These are phyloP conservation scores for Maconellicoccus hirsutus DNA, from an alignment of 1,140 invertebrate species.

Conservation along the genomic window DNA sequence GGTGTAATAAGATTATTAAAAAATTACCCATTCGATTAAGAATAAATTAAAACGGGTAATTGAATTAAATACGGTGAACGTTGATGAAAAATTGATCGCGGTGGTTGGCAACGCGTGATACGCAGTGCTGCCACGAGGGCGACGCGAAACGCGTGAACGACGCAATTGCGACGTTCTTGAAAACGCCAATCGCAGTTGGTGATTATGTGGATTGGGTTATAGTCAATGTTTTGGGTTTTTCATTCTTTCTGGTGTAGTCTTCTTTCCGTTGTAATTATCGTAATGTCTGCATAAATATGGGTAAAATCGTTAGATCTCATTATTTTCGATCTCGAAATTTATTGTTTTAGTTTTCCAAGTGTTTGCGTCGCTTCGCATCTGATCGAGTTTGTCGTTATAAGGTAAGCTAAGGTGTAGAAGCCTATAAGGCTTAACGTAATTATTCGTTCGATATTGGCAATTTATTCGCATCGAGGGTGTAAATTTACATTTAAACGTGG, in stretches of 20 bases:
- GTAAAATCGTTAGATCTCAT: neutral
- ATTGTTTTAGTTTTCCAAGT: neutral
- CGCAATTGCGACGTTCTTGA: conserved; percentile 8
- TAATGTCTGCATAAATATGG: conserved; percentile 3
- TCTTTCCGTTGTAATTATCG: too few species aligned
- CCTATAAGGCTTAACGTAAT: neutral
- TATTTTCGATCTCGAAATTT: neutral
- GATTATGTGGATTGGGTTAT: conserved; percentile 18
- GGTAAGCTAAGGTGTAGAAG: neutral
- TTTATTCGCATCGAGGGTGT: too few species aligned
- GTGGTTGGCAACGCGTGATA: neutral
- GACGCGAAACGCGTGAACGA: neutral
- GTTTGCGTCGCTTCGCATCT: neutral
- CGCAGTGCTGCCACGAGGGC: neutral
- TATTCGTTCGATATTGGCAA: neutral
- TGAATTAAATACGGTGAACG: neutral
- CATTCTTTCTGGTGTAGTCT: too few species aligned
- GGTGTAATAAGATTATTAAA: neutral
- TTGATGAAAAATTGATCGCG: neutral
- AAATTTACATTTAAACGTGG: too few species aligned
- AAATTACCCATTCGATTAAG: neutral
- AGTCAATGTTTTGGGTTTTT: conserved; percentile 9
- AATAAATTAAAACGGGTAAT: neutral
- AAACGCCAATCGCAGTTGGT: conserved; percentile 14
- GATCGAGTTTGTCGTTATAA: neutral